These are phyloP conservation scores for Formica selysi DNA, from an alignment of 1,140 invertebrate genomes.

Conservation along the genomic window DNA sequence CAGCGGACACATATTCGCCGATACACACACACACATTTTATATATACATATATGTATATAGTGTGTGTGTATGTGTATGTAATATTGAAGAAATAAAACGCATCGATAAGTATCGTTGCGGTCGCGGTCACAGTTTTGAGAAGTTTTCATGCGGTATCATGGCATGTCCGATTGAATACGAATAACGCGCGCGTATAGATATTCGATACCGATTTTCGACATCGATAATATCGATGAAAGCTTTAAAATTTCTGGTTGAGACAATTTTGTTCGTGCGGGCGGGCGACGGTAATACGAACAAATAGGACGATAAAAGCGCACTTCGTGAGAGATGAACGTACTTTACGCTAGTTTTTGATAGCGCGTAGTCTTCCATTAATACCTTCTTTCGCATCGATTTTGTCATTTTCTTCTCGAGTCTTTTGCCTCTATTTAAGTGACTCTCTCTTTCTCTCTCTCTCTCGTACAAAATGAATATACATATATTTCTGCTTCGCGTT, in stretches of 20 bases:
- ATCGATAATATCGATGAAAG: not conserved
- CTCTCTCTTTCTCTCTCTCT: no score
- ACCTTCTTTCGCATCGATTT: not conserved
- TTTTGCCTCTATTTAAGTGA: no score
- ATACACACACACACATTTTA: not conserved
- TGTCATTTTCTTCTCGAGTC: no score
- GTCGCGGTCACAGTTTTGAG: constrained; percentile 26
- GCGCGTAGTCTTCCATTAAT: not conserved
- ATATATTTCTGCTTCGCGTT: not conserved
- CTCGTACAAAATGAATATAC: no score
- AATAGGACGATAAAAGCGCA: constrained; percentile 3
- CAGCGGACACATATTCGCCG: no score
- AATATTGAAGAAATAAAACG: not conserved
- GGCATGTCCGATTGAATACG: constrained; percentile 17
- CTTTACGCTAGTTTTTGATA: not conserved
- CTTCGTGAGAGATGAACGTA: not conserved
- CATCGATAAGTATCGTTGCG: not conserved
- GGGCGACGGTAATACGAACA: not conserved
- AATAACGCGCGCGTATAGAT: constrained; percentile 22
- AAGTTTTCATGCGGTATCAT: constrained; percentile 3
- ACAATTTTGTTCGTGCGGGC: not conserved
- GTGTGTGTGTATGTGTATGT: not conserved
- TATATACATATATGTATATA: not conserved
- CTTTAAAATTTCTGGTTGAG: constrained; percentile 9
- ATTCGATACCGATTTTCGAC: constrained; percentile 29